These are phyloP conservation scores for Neolamprologus cancellatus DNA, from an alignment of 2,113 vertebrate genomes.

Conservation along the genomic window DNA sequence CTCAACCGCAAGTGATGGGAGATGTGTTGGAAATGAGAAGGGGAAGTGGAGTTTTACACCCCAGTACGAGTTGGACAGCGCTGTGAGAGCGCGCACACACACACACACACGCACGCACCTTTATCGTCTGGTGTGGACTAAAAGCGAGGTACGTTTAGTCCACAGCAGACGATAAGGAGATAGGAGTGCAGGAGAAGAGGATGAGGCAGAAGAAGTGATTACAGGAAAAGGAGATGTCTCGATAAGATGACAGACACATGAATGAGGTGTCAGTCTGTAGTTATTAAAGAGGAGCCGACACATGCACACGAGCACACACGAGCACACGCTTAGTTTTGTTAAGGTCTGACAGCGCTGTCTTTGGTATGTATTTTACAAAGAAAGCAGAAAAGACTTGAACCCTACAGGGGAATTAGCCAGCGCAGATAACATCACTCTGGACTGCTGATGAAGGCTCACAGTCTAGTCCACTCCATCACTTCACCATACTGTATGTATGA, in stretches of 20 bases:
- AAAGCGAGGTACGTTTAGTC: background rate
- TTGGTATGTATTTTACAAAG: slow-evolving; percentile 22
- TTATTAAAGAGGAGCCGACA: slow-evolving; percentile 18
- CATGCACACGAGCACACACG: background rate
- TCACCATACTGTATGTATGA: background rate
- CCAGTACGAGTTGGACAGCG: background rate
- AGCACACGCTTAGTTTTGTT: background rate
- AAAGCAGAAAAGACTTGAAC: slow-evolving; percentile 8
- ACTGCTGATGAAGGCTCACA: background rate
- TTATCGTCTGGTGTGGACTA: background rate
- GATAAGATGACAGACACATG: slow-evolving; percentile 51
- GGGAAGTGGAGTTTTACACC: background rate
- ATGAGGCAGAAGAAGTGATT: slow-evolving; percentile 27
- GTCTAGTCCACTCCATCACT: background rate
- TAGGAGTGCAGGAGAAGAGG: background rate
- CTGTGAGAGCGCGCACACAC: fast-evolving
- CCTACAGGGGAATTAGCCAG: background rate
- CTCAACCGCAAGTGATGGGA: background rate
- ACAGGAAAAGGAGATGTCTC: slow-evolving; percentile 23
- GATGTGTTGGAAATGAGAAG: background rate
- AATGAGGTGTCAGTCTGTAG: slow-evolving; percentile 10
- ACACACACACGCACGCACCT: background rate
- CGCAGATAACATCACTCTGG: slow-evolving; percentile 6
- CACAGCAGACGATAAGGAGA: slow-evolving; percentile 14
- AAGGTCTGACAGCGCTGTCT: slow-evolving; percentile 9